These are phyloP conservation scores for Lithosia quadra DNA, from an alignment of 2,888 invertebrate species.

Conservation along the genomic window DNA sequence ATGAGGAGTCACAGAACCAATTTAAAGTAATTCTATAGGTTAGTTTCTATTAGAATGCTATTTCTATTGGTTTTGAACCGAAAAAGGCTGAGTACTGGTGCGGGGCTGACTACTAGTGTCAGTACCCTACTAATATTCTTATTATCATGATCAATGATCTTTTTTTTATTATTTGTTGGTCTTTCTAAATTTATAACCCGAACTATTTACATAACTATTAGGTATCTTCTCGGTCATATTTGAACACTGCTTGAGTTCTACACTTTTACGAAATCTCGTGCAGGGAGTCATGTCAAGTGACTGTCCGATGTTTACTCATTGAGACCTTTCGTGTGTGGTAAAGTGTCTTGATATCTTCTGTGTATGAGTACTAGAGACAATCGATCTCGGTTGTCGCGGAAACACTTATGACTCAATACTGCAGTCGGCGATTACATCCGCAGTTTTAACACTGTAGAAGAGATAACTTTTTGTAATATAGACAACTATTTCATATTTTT, in stretches of 20 bases:
- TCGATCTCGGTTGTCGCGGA: neutral
- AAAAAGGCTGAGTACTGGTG: no score
- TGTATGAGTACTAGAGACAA: neutral
- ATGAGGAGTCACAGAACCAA: no score
- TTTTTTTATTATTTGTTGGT: neutral
- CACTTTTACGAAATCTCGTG: neutral
- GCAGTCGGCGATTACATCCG: neutral
- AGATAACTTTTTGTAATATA: neutral
- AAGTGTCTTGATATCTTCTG: no score
- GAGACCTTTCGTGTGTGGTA: constrained; percentile 1
- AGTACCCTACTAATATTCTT: no score
- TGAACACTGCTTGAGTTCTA: neutral
- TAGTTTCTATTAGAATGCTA: no score
- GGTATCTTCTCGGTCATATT: neutral
- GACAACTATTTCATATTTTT: neutral
- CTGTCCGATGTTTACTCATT: neutral
- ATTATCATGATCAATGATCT: no score
- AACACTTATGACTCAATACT: constrained; percentile 2
- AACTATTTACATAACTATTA: neutral
- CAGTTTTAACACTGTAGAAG: neutral
- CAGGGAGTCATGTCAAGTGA: constrained; percentile 3
- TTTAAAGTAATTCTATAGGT: no score
- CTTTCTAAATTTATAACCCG: neutral
- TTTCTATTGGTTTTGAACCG: no score
- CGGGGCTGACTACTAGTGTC: no score